Base-by-base conservation (phyloP, 2,797 vertebrate species). In the Diplodus sargus region DNA sequence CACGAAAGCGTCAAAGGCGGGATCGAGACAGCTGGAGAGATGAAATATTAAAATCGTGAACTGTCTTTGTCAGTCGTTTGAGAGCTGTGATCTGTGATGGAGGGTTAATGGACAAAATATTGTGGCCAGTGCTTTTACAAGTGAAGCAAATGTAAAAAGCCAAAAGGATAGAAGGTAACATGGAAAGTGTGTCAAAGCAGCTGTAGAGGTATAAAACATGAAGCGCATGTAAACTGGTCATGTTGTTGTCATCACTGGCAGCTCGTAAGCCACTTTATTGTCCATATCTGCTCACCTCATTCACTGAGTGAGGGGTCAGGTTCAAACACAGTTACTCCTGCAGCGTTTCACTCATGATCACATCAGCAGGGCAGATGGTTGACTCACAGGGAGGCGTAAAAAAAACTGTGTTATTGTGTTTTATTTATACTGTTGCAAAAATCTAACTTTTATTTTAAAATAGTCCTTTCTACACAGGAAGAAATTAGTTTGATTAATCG, bases 1-100 rank as follows among this genome's bases (percentile, higher is more conserved):
- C 96, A 6, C 91, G 96, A 39, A 96, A 95, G 69, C 93, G 95
- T 42, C 94, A 95, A 53, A 85, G 89, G 45, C 91, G 93, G 20
- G 94, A 96, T 54, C 61, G 84, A 60, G 94, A 95, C 4, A 93
- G 91, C 86, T 95, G 93, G 91, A 92, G 93, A 52, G 94, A 95
- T 0, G 93, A 94, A 56, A 93, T 94, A 47, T 82, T 95, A 23
- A 94, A 94, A 70, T 93, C 92, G 1, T 93, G 84, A 94, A 51
- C 42, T 23, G 13, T 71, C n/a, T 67, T 22, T 45, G 42, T 51
- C 4, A 2, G 22, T 14, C 18, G 0, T 64, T 49, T 64, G 4
- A 54, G 11, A 7, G 52, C 56, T 48, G 14, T 23, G 22, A 28
- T 15, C 17, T 45, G 14, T 18, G 12, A 20, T 20, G n/a, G 18